Conservation (phyloP, 2,888 invertebrate genomes). For the Dicycla oo region DNA sequence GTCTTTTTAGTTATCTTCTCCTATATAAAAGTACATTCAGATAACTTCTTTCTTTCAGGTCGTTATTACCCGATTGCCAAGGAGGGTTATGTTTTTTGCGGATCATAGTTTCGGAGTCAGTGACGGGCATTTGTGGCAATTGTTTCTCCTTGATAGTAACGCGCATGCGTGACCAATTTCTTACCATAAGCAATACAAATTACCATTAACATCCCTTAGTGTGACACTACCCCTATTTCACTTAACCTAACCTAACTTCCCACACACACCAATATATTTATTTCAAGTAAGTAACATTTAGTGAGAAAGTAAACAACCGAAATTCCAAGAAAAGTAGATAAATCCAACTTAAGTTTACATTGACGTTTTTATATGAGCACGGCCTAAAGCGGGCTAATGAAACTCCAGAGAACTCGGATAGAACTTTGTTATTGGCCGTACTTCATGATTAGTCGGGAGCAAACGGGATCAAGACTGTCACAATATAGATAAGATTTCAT, state of each 20-base stretch:
- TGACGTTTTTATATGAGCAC: slow-evolving; percentile 73
- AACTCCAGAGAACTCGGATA: slow-evolving; percentile 66
- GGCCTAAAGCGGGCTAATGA: slow-evolving; percentile 71
- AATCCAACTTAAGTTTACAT: slow-evolving; percentile 74
- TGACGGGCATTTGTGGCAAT: neutral
- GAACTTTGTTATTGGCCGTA: slow-evolving; percentile 75
- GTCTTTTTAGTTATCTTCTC: no score
- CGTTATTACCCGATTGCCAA: neutral
- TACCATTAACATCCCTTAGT: slow-evolving; percentile 7
- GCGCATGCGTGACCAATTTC: slow-evolving; percentile 15
- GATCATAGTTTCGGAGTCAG: neutral
- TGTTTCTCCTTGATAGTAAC: neutral
- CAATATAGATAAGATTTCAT: slow-evolving; percentile 76
- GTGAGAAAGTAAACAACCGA: slow-evolving; percentile 44
- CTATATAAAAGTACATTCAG: neutral
- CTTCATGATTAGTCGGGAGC: slow-evolving; percentile 75
- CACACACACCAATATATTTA: slow-evolving; percentile 31
- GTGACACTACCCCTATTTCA: slow-evolving; percentile 16
- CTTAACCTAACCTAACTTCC: slow-evolving; percentile 34
- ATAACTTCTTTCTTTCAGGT: neutral
- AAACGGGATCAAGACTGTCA: slow-evolving; percentile 74
- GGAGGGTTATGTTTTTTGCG: neutral
- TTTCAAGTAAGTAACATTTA: slow-evolving; percentile 53
- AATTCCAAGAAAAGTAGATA: slow-evolving; percentile 64
- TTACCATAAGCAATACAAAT: slow-evolving; percentile 11